phyloP scores from a whole-genome alignment of 2,797 vertebrate genomes.

The Adrianichthys oophorus region DNA sequence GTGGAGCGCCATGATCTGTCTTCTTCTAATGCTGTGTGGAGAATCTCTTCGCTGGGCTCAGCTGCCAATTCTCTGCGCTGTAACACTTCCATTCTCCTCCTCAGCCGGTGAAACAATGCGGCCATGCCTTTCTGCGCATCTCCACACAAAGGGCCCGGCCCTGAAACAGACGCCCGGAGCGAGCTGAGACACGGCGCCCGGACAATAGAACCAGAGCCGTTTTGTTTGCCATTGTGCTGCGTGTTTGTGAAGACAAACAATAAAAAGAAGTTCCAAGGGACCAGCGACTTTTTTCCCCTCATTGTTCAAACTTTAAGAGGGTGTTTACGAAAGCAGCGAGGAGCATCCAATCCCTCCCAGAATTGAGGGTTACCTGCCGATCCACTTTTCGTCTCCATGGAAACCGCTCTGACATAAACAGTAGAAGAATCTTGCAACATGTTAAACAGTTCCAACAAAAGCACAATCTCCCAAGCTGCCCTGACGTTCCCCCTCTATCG shows the following conservation, averaged over 20 bases:
- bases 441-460: neutral
- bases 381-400: neutral
- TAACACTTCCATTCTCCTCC: conserved; percentile 72
- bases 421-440: neutral
- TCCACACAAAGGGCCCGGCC: conserved; percentile 69
- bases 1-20: conserved; percentile 65
- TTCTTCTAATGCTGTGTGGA: conserved; percentile 72
- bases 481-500: conserved; percentile 70
- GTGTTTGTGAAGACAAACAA: conserved; percentile 65
- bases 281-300: conserved; percentile 51
- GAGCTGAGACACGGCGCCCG: conserved; percentile 65
- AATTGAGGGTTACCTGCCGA: neutral
- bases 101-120: conserved; percentile 69
- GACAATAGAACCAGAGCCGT: conserved; percentile 67
- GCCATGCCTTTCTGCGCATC: conserved; percentile 58
- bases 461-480: neutral
- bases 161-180: conserved; percentile 68
- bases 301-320: conserved; percentile 63
- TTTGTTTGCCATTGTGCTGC: conserved; percentile 67
- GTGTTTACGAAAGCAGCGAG: conserved; percentile 33
- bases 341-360: conserved; percentile 17
- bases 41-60: conserved; percentile 74
- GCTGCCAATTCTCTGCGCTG: conserved; percentile 70
- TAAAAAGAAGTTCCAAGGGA: conserved; percentile 61
- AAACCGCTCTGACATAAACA: neutral